Conservation (phyloP, 2,888 invertebrate species). For the Thumatha senex region DNA sequence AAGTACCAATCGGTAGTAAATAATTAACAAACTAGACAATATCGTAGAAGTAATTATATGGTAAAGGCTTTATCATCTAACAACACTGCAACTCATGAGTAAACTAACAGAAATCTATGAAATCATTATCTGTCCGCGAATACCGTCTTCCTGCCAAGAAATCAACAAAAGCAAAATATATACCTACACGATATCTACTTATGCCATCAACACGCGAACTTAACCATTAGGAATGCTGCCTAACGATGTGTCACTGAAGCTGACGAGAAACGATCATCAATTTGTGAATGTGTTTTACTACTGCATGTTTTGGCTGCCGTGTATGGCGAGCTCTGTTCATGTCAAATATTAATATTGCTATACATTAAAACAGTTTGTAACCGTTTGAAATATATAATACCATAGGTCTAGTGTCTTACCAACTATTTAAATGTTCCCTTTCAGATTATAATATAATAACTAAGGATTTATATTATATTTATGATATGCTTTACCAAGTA, state of each 20-base stretch:
- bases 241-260: conserved; percentile 71
- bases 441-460: background rate
- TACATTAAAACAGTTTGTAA: conserved; percentile 37
- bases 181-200: conserved; percentile 38
- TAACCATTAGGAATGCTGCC: conserved; percentile 72
- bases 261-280: conserved; percentile 59
- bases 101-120: conserved; percentile 38
- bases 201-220: conserved; percentile 63
- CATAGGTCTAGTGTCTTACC: conserved; percentile 13
- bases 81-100: conserved; percentile 41
- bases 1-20: conserved; percentile 22
- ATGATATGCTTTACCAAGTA: no score
- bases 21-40: conserved; percentile 29
- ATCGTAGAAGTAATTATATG: conserved; percentile 21
- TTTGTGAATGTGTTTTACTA: conserved; percentile 73
- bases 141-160: conserved; percentile 81
- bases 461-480: background rate
- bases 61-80: conserved; percentile 51
- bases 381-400: conserved; percentile 25
- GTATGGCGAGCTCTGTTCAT: conserved; percentile 65
- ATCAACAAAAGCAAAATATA: conserved; percentile 50
- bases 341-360: conserved; percentile 47
- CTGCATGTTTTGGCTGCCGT: conserved; percentile 74
- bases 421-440: no score
- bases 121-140: conserved; percentile 61